Conservation (phyloP, 1,140 invertebrate species). For the Drosophila miranda region DNA sequence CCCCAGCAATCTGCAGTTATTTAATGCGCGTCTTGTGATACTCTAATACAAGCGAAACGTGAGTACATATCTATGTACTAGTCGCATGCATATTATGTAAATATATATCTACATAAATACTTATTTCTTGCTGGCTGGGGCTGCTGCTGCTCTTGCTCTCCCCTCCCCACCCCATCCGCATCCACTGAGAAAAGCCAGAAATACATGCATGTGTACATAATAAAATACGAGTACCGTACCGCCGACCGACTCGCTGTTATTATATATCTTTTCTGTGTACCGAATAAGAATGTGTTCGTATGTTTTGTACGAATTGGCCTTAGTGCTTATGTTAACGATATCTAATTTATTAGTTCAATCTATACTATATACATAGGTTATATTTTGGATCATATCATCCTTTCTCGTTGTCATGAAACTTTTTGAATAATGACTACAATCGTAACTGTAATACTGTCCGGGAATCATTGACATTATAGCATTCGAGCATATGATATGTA, state of each 20-base stretch:
- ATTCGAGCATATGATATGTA: no score
- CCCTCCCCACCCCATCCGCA: slow-evolving; percentile 5
- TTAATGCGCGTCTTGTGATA: background rate
- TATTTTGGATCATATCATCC: no score
- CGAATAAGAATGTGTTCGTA: background rate
- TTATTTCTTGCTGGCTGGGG: slow-evolving; percentile 18
- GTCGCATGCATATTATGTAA: slow-evolving; percentile 34
- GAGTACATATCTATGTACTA: slow-evolving; percentile 33
- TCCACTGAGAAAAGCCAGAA: slow-evolving; percentile 31
- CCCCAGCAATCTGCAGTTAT: slow-evolving; percentile 3
- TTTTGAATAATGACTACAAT: background rate
- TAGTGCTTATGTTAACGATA: no score
- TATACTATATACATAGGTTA: no score
- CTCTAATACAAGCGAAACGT: slow-evolving; percentile 33
- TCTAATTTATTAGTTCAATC: no score
- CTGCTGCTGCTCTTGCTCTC: slow-evolving; percentile 2
- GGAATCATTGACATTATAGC: background rate
- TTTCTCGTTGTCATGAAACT: no score
- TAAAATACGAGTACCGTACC: slow-evolving; percentile 21
- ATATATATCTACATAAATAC: slow-evolving; percentile 27
- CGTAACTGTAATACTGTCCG: background rate
- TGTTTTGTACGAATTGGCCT: no score
- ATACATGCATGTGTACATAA: slow-evolving; percentile 17
- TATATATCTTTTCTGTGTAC: slow-evolving; percentile 9
- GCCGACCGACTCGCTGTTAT: slow-evolving; percentile 16